phyloP scores from a whole-genome alignment of 2,797 vertebrate species.

The Erithacus rubecula region DNA sequence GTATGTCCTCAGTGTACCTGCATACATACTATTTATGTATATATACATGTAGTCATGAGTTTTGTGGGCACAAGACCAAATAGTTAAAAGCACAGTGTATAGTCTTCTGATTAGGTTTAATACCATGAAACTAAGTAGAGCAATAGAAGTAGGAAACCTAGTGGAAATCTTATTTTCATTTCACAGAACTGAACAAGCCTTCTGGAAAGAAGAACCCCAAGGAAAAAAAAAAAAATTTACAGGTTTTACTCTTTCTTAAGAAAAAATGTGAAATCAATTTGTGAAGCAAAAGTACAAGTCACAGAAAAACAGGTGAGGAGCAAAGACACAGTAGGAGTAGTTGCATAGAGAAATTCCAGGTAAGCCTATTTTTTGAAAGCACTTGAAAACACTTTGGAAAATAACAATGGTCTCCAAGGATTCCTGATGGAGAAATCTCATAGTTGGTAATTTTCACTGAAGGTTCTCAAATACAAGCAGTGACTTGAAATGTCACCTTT shows the following conservation, averaged over 20 bases:
- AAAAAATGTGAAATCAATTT: conserved; percentile 20
- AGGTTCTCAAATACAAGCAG: not conserved
- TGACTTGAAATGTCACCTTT: conserved; percentile 35
- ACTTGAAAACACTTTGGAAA: conserved; percentile 41
- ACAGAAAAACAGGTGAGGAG: conserved; percentile 1
- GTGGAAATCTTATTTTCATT: not conserved
- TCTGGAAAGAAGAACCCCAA: not conserved
- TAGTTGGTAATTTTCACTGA: conserved; percentile 14
- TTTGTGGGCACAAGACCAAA: not conserved
- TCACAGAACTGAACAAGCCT: not conserved
- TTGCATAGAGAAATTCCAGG: conserved; percentile 12
- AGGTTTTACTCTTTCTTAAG: not conserved
- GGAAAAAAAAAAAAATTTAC: not conserved
- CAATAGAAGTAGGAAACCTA: not conserved
- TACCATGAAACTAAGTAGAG: not conserved
- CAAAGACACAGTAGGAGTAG: not conserved
- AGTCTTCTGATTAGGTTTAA: not conserved
- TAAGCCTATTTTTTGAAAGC: conserved; percentile 1
- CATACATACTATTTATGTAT: not conserved
- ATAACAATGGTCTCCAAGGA: conserved; percentile 20
- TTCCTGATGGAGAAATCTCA: conserved; percentile 40
- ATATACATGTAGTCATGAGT: not conserved
- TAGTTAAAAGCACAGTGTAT: not conserved
- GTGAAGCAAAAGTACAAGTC: not conserved
- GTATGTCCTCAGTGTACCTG: not conserved